Conservation (phyloP, 2,797 vertebrate species). For the Hypotaenidia philippensis region DNA sequence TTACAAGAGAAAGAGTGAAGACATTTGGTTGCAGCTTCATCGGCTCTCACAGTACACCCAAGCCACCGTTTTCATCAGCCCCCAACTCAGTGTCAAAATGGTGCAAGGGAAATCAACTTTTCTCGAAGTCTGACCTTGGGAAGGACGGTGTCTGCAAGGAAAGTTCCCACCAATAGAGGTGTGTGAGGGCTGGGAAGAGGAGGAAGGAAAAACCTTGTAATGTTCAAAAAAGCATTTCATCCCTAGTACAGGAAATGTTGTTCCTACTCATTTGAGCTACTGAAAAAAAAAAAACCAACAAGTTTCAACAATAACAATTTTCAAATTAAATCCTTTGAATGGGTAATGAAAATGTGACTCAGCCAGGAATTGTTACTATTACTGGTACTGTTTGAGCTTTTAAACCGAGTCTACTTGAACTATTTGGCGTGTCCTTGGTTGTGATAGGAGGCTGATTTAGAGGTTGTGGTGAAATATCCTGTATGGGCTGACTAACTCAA, state of each 20-base stretch:
- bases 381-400: slow-evolving; percentile 22
- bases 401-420: not conserved
- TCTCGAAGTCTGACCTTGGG: not conserved
- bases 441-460: not conserved
- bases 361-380: slow-evolving; percentile 56
- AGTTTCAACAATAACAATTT: slow-evolving; percentile 48
- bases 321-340: slow-evolving; percentile 26
- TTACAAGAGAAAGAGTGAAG: slow-evolving; percentile 72
- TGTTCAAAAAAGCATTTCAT: not conserved
- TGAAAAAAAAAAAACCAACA: not conserved
- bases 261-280: slow-evolving; percentile 30
- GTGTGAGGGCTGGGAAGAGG: not conserved
- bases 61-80: not conserved
- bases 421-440: slow-evolving; percentile 4
- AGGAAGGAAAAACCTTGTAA: slow-evolving; percentile 34
- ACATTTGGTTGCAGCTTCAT: slow-evolving; percentile 66
- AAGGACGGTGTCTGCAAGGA: not conserved
- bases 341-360: slow-evolving; percentile 33
- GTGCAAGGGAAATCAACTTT: not conserved
- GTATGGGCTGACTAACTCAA: not conserved
- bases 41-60: not conserved
- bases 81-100: not conserved
- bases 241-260: slow-evolving; percentile 18
- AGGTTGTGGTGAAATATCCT: not conserved
- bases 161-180: not conserved